Percentiles rank a stretch among this genome's conserved stretches.
Conservation (phyloP, 2,888 invertebrate species). For the Hydrotaea cyrtoneurina region DNA sequence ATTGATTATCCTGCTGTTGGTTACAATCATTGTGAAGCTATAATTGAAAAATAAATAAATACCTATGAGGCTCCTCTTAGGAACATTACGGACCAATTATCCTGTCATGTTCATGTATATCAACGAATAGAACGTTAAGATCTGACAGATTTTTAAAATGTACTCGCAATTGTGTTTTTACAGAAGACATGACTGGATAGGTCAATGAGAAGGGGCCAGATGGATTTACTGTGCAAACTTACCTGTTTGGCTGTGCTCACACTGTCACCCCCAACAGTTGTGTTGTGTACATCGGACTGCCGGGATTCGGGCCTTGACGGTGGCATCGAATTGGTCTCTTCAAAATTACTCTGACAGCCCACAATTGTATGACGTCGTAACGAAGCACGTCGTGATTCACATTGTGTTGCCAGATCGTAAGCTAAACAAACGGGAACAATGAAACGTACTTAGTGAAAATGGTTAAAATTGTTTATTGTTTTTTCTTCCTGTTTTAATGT, state of each 20-base stretch:
- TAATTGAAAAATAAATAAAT: too few relatives aligned
- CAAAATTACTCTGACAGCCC: constrained; percentile 82
- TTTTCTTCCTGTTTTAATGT: too few relatives aligned
- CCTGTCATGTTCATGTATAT: too few relatives aligned
- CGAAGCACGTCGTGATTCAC: constrained; percentile 86
- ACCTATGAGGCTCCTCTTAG: too few relatives aligned
- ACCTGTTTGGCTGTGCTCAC: constrained; percentile 73
- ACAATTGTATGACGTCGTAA: constrained; percentile 86
- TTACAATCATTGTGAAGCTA: constrained; percentile 69
- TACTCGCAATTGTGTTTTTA: too few relatives aligned
- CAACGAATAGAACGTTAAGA: too few relatives aligned
- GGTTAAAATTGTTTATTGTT: background rate
- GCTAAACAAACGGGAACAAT: constrained; percentile 81
- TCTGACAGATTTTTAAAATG: too few relatives aligned
- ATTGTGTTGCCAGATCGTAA: constrained; percentile 91
- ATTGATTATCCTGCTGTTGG: constrained; percentile 58
- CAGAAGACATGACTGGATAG: too few relatives aligned
- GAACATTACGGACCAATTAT: too few relatives aligned
- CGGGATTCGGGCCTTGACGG: constrained; percentile 86
- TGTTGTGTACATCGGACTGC: constrained; percentile 81
- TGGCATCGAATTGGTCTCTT: constrained; percentile 83
- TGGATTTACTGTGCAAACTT: constrained; percentile 18
- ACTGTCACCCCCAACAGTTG: constrained; percentile 70
- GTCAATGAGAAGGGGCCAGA: background rate
- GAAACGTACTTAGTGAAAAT: background rate